Conservation (phyloP, 2,113 vertebrate genomes). For the Lagopus muta region DNA sequence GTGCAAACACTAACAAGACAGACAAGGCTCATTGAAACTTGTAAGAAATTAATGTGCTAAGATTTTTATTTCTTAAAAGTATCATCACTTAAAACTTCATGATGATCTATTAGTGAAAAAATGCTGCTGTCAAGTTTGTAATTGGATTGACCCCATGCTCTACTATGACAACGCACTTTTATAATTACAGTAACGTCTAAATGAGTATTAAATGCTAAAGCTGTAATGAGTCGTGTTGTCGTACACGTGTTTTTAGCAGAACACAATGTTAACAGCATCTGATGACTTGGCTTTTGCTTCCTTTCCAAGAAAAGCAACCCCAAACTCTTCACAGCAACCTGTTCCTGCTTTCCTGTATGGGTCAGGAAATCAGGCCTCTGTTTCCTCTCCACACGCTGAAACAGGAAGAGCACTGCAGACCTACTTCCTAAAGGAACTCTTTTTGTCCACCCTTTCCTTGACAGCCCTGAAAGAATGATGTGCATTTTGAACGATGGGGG, state of each 20-base stretch:
- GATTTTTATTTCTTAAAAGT: slow-evolving; percentile 25
- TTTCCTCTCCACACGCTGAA: slow-evolving; percentile 81
- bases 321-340: slow-evolving; percentile 77
- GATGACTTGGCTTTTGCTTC: slow-evolving; percentile 76
- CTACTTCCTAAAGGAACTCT: slow-evolving; percentile 84
- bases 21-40: slow-evolving; percentile 8
- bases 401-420: slow-evolving; percentile 79
- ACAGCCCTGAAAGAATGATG: slow-evolving; percentile 84
- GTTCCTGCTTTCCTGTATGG: slow-evolving; percentile 82
- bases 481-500: slow-evolving; percentile 66
- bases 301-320: slow-evolving; percentile 78
- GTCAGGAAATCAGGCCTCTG: slow-evolving; percentile 79
- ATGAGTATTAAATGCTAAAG: slow-evolving; percentile 15
- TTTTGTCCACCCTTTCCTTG: slow-evolving; percentile 80
- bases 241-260: slow-evolving; percentile 59
- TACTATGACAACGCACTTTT: slow-evolving; percentile 20
- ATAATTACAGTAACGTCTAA: slow-evolving; percentile 44
- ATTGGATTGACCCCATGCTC: slow-evolving; percentile 39
- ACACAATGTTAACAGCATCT: slow-evolving; percentile 59
- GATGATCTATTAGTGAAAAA: neutral
- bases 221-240: slow-evolving; percentile 32
- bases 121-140: slow-evolving; percentile 13
- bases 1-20: slow-evolving; percentile 9
- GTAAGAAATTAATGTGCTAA: slow-evolving; percentile 30
- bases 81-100: neutral